These are phyloP conservation scores for Serinus canaria DNA, from an alignment of 2,113 vertebrate species.

Conservation along the genomic window DNA sequence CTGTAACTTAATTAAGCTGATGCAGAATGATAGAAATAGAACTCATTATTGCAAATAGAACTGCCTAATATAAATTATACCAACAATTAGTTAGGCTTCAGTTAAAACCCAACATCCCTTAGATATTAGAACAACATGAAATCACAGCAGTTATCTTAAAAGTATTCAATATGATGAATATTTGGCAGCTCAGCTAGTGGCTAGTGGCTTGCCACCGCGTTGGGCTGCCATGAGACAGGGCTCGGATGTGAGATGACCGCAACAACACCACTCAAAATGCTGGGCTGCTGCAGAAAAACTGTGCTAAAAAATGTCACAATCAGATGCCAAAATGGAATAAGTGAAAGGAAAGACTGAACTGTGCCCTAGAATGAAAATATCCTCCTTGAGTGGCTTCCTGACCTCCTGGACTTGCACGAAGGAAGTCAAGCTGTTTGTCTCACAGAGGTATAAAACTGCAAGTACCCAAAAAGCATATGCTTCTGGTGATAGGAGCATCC, in stretches of 20 bases:
- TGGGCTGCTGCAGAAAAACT: neutral
- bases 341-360: neutral
- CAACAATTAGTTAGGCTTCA: constrained; percentile 48
- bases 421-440: neutral
- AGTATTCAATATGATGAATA: constrained; percentile 22
- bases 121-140: constrained; percentile 64
- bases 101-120: constrained; percentile 50
- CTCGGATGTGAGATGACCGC: constrained; percentile 20
- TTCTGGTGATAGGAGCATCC: neutral
- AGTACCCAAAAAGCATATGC: neutral
- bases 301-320: neutral
- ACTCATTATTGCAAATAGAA: constrained; percentile 16
- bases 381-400: neutral
- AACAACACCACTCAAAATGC: constrained; percentile 5
- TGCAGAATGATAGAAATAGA: constrained; percentile 60
- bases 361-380: neutral
- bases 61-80: constrained; percentile 38
- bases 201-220: neutral
- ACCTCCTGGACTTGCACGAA: neutral
- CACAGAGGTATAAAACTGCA: neutral
- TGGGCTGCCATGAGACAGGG: constrained; percentile 6
- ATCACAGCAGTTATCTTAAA: constrained; percentile 55
- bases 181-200: constrained; percentile 36
- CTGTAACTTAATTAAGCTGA: constrained; percentile 36
- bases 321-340: neutral